Evolutionary conservation across 1,140 invertebrate genomes (phyloP).

Genomic region (Lordiphosa stackelbergi): DNA sequence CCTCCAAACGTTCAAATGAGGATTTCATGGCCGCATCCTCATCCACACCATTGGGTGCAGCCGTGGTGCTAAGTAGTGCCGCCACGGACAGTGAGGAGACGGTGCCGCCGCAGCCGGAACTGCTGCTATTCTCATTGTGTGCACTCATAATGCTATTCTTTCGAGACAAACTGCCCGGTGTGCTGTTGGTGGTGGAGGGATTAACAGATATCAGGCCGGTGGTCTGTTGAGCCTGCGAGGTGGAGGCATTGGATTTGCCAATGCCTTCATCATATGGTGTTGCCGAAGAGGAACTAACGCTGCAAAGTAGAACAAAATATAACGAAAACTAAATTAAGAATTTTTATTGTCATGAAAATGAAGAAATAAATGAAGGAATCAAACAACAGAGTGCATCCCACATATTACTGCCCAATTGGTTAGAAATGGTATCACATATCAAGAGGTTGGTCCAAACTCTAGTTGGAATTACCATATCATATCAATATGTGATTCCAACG

Average conservation of each 20-base stretch:
- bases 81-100: conserved; percentile 43
- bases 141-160: conserved; percentile 40
- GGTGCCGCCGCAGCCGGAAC: conserved; percentile 57
- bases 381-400: too few species aligned
- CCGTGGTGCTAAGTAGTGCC: conserved; percentile 34
- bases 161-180: conserved; percentile 28
- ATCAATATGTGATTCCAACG: too few species aligned
- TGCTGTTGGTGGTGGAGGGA: conserved; percentile 13
- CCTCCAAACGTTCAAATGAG: conserved; percentile 56
- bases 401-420: too few species aligned
- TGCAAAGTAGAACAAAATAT: not conserved
- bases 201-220: conserved; percentile 2
- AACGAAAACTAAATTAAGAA: too few species aligned
- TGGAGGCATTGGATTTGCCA: conserved; percentile 16
- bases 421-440: too few species aligned
- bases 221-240: conserved; percentile 23
- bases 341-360: too few species aligned
- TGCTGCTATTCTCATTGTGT: conserved; percentile 58
- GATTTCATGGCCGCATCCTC: conserved; percentile 59
- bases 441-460: too few species aligned
- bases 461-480: too few species aligned
- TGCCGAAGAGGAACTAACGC: not conserved
- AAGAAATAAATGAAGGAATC: too few species aligned
- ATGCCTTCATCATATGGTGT: not conserved
- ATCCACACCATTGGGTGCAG: conserved; percentile 21